Evolutionary conservation across 2,888 invertebrate species (phyloP).

Genomic region (Zygothrica quintamaculata): DNA sequence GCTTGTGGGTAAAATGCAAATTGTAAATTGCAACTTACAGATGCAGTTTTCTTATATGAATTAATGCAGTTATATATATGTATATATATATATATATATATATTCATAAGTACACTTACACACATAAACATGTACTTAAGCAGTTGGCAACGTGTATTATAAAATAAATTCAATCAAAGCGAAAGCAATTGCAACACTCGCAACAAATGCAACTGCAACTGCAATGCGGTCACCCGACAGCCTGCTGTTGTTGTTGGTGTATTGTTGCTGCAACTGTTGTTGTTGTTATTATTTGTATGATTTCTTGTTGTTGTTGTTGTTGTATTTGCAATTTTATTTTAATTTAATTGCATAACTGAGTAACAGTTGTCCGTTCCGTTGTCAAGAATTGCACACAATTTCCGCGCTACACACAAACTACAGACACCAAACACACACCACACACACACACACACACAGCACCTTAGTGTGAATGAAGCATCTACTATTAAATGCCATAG

Average conservation of each 20-base stretch:
- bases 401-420: constrained; percentile 51
- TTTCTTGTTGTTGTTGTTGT: constrained; percentile 32
- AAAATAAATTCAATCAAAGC: constrained; percentile 79
- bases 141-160: constrained; percentile 73
- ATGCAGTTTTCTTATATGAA: constrained; percentile 49
- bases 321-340: constrained; percentile 62
- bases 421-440: constrained; percentile 1
- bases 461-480: neutral
- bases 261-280: constrained; percentile 26
- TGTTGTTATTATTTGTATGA: constrained; percentile 29
- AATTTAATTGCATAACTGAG: constrained; percentile 75
- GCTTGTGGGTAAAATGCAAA: constrained; percentile 68
- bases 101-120: constrained; percentile 16
- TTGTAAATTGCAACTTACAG: constrained; percentile 72
- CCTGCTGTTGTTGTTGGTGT: constrained; percentile 45
- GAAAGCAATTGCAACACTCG: constrained; percentile 76
- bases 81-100: constrained; percentile 9
- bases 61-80: constrained; percentile 38
- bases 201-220: constrained; percentile 46
- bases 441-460: neutral
- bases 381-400: constrained; percentile 73
- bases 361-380: constrained; percentile 68
- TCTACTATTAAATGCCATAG: neutral
- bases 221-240: constrained; percentile 59
- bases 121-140: constrained; percentile 35